A percentile compares a stretch with the other conserved stretches of the same genome.
Conservation (phyloP, 1,140 invertebrate species). For the Melitaea cinxia region DNA sequence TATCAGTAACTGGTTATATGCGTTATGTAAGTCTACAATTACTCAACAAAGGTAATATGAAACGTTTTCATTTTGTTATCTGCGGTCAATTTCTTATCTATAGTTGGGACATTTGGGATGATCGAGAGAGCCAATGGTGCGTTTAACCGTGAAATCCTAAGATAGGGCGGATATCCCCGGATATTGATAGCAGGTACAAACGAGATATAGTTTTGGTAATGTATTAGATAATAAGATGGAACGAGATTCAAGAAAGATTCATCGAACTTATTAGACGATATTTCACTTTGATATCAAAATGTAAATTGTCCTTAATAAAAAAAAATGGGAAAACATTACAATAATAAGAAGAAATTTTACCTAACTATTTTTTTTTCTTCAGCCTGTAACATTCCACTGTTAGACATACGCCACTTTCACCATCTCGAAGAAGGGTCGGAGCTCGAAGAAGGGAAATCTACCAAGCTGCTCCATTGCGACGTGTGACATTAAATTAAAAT, state of each 20-base stretch:
- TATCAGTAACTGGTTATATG: conserved; percentile 7
- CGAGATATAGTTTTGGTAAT: conserved; percentile 65
- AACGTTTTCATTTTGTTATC: conserved; percentile 59
- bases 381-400: no score
- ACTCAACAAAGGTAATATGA: conserved; percentile 43
- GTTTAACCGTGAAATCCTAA: conserved; percentile 73
- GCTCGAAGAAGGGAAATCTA: no score
- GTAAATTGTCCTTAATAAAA: background rate
- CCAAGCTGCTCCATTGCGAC: background rate
- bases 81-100: conserved; percentile 71
- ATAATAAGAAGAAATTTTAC: background rate
- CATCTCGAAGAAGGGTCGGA: no score
- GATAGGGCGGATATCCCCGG: conserved; percentile 67
- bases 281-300: background rate
- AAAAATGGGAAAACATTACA: background rate
- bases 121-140: conserved; percentile 66
- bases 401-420: no score
- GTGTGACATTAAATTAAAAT: background rate
- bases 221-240: conserved; percentile 55
- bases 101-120: conserved; percentile 56
- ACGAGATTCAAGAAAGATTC: background rate
- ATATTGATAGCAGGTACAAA: conserved; percentile 70
- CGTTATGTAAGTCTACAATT: conserved; percentile 3
- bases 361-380: no score
- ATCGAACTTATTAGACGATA: background rate